phyloP scores from a whole-genome alignment of 1,140 invertebrate genomes.

The Drosophila varians region DNA sequence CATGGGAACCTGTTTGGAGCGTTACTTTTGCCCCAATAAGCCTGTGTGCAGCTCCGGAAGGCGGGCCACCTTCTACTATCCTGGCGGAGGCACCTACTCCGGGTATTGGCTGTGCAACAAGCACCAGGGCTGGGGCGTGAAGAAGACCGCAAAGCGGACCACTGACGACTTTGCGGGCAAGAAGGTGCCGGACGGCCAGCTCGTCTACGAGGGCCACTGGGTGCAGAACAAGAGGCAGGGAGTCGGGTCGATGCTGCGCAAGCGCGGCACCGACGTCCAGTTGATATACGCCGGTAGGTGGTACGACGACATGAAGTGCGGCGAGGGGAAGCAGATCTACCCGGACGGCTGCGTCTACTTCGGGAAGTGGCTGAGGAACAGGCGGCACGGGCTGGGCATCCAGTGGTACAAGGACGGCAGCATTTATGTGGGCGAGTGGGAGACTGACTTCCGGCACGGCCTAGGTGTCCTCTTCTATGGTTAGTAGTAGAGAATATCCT shows the following conservation, averaged over 20 bases:
- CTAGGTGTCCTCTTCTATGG: conserved; percentile 82
- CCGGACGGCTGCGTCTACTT: conserved; percentile 72
- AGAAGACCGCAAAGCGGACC: conserved; percentile 34
- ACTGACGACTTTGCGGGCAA: conserved; percentile 30
- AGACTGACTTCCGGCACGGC: conserved; percentile 80
- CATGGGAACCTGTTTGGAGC: conserved; percentile 49
- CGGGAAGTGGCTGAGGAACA: conserved; percentile 84
- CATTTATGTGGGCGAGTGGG: conserved; percentile 85
- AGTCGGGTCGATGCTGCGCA: conserved; percentile 63
- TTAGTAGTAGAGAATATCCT: conserved; percentile 13
- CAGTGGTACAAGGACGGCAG: conserved; percentile 84
- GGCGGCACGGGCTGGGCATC: conserved; percentile 86
- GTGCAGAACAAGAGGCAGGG: conserved; percentile 85
- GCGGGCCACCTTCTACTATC: conserved; percentile 57
- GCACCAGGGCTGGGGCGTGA: conserved; percentile 54
- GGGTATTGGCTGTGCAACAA: conserved; percentile 69
- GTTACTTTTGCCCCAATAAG: conserved; percentile 56
- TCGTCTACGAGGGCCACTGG: conserved; percentile 86
- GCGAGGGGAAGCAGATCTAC: conserved; percentile 81
- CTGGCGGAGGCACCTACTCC: conserved; percentile 60
- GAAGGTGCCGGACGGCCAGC: conserved; percentile 51
- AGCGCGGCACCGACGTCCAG: conserved; percentile 46
- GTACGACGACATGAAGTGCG: conserved; percentile 84
- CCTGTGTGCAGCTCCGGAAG: conserved; percentile 50
- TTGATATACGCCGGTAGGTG: conserved; percentile 84